phyloP scores from a whole-genome alignment of 2,797 vertebrate genomes.

The Amblyraja radiata region DNA sequence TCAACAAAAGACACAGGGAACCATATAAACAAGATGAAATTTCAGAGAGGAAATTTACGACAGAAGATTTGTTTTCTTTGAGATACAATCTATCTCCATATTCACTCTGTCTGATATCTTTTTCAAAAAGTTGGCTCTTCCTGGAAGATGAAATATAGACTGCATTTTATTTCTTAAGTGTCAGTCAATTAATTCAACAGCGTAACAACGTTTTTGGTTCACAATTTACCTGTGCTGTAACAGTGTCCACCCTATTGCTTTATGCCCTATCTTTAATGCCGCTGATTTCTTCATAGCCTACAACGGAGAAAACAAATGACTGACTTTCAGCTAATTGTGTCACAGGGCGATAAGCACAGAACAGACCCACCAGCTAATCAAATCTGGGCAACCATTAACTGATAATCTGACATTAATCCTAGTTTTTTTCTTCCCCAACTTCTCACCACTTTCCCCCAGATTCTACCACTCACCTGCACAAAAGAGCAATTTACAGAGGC shows the following conservation, averaged over 20 bases:
- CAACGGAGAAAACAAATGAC: not conserved
- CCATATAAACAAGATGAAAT: not conserved
- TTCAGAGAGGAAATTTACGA: not conserved
- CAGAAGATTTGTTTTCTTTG: conserved; percentile 13
- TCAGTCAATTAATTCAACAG: not conserved
- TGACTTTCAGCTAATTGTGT: too few relatives aligned
- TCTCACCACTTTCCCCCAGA: too few relatives aligned
- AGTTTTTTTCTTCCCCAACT: too few relatives aligned
- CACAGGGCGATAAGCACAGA: too few relatives aligned
- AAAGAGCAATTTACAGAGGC: too few relatives aligned
- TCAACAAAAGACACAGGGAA: not conserved
- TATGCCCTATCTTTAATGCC: not conserved
- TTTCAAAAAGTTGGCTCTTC: not conserved
- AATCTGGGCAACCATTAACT: too few relatives aligned
- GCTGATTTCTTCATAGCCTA: not conserved
- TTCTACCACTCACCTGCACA: too few relatives aligned
- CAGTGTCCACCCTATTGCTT: not conserved
- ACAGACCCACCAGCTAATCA: too few relatives aligned
- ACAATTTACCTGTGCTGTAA: not conserved
- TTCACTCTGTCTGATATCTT: not conserved
- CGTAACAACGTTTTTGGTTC: not conserved
- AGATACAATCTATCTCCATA: not conserved
- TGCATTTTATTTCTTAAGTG: not conserved
- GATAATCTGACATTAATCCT: too few relatives aligned
- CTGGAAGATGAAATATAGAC: not conserved